Base-by-base conservation (phyloP, 1,140 invertebrate genomes). In the Aphelinus atriplicis region DNA sequence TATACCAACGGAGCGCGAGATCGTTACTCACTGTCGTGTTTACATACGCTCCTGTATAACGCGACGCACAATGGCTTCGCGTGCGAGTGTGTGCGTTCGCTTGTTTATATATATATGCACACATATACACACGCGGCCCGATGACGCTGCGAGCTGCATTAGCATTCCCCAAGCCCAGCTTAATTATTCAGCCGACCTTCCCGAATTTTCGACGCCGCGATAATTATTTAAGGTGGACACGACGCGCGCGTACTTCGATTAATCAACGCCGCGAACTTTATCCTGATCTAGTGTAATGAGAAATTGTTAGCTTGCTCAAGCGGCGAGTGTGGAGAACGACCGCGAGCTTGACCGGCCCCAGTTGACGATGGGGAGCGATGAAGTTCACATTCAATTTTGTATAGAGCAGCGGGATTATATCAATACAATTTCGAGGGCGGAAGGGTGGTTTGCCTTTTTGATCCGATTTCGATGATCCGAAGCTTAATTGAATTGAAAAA, bases 21-120 rank as follows among this genome's bases (percentile, higher is more conserved):
- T 75, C 76, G 68, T 79, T 79, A 78, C 71, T 79, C 70, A 78
- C 69, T 73, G 50, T 57, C 67, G 9, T 74, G 77, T 77, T 80
- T 78, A 77, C 73, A 70, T 70, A 48, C 56, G 3, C 3, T 10
- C 26, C 58, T 57, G 26, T 57, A 57, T 3, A n/a, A n/a, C 56
- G 3, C 3, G 7, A 6, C 5, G 5, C 6, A 68, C 55, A 57
- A 67, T 57, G 55, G 42, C 42, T 61, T 61, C 58, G 58, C 42
- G 58, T 43, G 55, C 61, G 4, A 10, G 47, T 7, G 57, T 60
- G 58, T 43, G 58, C 45, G 4, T 58, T 3, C 26, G 10, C 10
- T 3, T 58, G 3, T 3, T 7, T 2, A 57, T 57, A 7, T 2
- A 10, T 10, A 42, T 58, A 3, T 26, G 57, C 10, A 7, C 6